A percentile compares a stretch with the other conserved stretches of the same genome.
Evolutionary conservation across 2,797 vertebrate genomes (phyloP).

Genomic region (Takifugu rubripes): DNA sequence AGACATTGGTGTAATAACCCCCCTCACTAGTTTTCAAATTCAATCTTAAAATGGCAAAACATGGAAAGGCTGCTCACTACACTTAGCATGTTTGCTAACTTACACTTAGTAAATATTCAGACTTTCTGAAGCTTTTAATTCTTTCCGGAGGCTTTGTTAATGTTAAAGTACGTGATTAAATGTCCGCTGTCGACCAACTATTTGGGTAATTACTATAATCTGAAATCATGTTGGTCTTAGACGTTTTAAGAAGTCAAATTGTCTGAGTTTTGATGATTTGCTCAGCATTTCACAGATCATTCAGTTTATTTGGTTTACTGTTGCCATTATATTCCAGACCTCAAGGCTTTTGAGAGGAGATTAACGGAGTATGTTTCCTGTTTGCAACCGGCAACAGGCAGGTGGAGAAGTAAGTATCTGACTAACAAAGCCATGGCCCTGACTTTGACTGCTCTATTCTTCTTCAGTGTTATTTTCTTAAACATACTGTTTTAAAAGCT

Average conservation of each 20-base stretch:
- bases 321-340: conserved; percentile 77
- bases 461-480: too few species aligned
- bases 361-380: conserved; percentile 97
- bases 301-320: background rate
- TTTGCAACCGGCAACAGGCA: conserved; percentile 96
- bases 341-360: conserved; percentile 98
- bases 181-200: too few species aligned
- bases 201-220: too few species aligned
- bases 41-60: background rate
- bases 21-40: too few species aligned
- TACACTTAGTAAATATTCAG: background rate
- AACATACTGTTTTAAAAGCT: too few species aligned
- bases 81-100: conserved; percentile 52
- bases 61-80: conserved; percentile 6
- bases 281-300: background rate
- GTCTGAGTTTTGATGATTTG: too few species aligned
- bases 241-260: too few species aligned
- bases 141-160: background rate
- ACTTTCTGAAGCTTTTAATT: background rate
- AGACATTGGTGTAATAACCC: too few species aligned
- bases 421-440: background rate
- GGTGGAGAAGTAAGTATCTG: conserved; percentile 94
- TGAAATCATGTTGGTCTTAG: too few species aligned
- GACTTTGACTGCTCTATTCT: too few species aligned
- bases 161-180: background rate